Evolutionary conservation across 1,140 invertebrate genomes (phyloP).

Genomic region (Cataglyphis hispanica): DNA sequence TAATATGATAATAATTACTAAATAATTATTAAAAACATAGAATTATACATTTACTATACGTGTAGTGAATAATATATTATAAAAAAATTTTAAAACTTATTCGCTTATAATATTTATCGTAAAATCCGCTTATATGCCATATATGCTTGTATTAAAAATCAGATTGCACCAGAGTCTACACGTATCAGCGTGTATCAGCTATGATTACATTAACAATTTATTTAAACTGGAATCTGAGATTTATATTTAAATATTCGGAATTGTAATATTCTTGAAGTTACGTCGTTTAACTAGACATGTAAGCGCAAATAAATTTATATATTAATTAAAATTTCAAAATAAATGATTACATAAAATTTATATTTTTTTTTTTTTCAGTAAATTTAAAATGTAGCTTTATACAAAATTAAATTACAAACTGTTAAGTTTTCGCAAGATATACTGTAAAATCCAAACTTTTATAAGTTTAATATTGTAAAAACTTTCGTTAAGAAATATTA

Average conservation of each 20-base stretch:
- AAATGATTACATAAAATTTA: background rate
- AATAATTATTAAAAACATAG: conserved; percentile 31
- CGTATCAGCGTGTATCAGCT: background rate
- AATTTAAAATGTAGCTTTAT: background rate
- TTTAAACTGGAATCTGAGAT: background rate
- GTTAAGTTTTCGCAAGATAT: background rate
- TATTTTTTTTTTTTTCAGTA: background rate
- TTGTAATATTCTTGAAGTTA: background rate
- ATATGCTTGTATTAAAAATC: background rate
- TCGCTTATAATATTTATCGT: too few species aligned
- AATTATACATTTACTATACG: background rate
- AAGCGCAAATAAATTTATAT: background rate
- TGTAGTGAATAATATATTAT: background rate
- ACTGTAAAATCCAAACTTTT: background rate
- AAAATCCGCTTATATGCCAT: background rate
- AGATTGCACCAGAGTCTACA: too few species aligned
- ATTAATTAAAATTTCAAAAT: background rate
- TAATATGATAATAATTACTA: conserved; percentile 13
- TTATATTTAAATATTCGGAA: background rate
- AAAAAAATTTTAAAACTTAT: background rate
- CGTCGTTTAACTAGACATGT: background rate
- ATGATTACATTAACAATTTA: background rate
- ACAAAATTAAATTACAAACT: background rate
- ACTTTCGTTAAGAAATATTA: background rate
- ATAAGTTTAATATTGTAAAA: too few species aligned